Evolutionary conservation across 2,888 invertebrate species (phyloP), one percentile per base, ranked within the genome.

Genomic region (Lithophane leautieri): DNA sequence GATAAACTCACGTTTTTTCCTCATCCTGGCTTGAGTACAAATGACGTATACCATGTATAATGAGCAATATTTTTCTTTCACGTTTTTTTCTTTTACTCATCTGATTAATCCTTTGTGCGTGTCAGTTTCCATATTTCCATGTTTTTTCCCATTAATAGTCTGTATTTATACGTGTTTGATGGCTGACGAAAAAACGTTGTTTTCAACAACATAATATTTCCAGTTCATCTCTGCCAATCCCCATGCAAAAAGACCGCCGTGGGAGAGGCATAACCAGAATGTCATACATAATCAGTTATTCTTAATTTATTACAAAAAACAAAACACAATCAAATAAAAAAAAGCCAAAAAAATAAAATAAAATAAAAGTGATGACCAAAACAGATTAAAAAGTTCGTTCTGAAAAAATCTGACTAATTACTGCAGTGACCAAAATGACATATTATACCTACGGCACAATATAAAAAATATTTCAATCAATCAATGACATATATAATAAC

Each of bases 401-500:
- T 50, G n/a, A 50, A 76, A 75, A 78, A 77, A 73, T 34, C 25
- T 47, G 12, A 25, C 63, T 87, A 79, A 86, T 87, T 78, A 79
- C 62, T 62, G 28, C 28, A 56, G 47, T 40, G 58, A 25, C 40
- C 34, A 14, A 19, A 63, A 81, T 73, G 52, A 60, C 73, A 69
- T 34, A 74, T 28, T 34, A 74, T 28, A 76, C 63, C 40, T 40
- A 80, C 65, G 76, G 54, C 65, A 79, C 62, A 86, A 90, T 90
- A 90, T 44, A 68, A 93, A 34, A 40, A 92, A 94, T 92, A 90
- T 87, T 90, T 88, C 91, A 90, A 94, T 94, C 94, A 92, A 94
- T 94, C 94, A 94, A 91, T 93, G 94, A 89, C 93, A 92, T 85
- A 90, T 93, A 90, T 92, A 94, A 93, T 92, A 92, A 91, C 92